Percentiles rank a stretch among this genome's conserved stretches.
Evolutionary conservation across 2,888 invertebrate genomes (phyloP).

Genomic region (Nycteola revayana): DNA sequence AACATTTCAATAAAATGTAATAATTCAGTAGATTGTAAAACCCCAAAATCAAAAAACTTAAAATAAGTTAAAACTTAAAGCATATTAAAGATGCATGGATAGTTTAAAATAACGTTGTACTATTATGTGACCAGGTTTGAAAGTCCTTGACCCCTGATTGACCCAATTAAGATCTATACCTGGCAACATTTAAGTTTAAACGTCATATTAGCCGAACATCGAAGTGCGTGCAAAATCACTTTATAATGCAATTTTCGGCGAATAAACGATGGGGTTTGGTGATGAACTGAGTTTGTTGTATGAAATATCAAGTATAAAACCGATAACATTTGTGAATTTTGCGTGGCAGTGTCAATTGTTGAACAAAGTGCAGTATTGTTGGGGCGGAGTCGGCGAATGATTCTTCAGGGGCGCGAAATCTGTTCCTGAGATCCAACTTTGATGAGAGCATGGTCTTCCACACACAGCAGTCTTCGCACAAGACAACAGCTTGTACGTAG

Average conservation of each 20-base stretch:
- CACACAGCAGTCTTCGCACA: not conserved
- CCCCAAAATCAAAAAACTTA: too few species aligned
- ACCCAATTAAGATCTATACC: conserved; percentile 19
- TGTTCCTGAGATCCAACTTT: not conserved
- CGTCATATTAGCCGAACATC: conserved; percentile 32
- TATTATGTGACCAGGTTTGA: conserved; percentile 9
- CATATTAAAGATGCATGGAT: too few species aligned
- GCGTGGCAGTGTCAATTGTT: conserved; percentile 17
- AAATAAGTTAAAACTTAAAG: too few species aligned
- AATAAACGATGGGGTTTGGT: conserved; percentile 39
- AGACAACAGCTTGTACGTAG: not conserved
- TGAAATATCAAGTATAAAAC: conserved; percentile 15
- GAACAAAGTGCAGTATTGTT: conserved; percentile 10
- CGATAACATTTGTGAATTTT: conserved; percentile 10
- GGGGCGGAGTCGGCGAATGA: conserved; percentile 26
- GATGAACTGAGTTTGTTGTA: conserved; percentile 24
- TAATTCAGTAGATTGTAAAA: too few species aligned
- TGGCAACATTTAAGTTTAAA: conserved; percentile 32
- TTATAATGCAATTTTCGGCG: conserved; percentile 26
- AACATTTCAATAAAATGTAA: too few species aligned
- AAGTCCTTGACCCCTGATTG: conserved; percentile 31
- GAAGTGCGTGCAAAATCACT: conserved; percentile 32
- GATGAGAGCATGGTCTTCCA: conserved; percentile 21
- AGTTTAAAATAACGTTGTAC: too few species aligned
- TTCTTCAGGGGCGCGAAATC: not conserved